Percentiles rank a stretch among this genome's conserved stretches.
phyloP scores from a whole-genome alignment of 2,888 invertebrate genomes.

The Mimas tiliae region DNA sequence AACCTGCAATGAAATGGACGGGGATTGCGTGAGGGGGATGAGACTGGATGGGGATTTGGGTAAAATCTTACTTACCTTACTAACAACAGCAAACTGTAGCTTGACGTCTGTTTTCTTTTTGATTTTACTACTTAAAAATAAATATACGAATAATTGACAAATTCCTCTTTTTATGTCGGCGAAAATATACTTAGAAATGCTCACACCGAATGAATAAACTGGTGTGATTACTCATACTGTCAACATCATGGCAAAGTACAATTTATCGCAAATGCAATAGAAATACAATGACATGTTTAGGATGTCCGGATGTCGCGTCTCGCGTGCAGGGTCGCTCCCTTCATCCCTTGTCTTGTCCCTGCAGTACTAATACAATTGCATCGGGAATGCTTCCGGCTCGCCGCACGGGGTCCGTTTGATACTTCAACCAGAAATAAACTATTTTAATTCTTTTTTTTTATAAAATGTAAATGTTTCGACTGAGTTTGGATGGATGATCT shows the following conservation, averaged over 20 bases:
- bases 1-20: too few relatives aligned
- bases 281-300: slow-evolving; percentile 18
- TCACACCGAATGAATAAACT: not conserved
- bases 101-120: too few relatives aligned
- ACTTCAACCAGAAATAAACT: slow-evolving; percentile 1
- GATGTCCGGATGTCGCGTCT: slow-evolving; percentile 26
- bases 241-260: not conserved
- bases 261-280: not conserved
- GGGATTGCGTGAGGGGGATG: too few relatives aligned
- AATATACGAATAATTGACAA: too few relatives aligned
- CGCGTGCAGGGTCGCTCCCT: slow-evolving; percentile 17
- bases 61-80: too few relatives aligned
- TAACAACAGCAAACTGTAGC: too few relatives aligned
- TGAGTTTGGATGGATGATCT: not conserved
- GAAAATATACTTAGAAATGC: too few relatives aligned
- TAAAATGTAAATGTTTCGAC: slow-evolving; percentile 1
- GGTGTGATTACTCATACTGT: not conserved
- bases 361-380: slow-evolving; percentile 29
- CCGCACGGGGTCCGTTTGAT: not conserved
- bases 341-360: slow-evolving; percentile 24
- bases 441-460: slow-evolving; percentile 2
- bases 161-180: too few relatives aligned
- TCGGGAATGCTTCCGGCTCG: slow-evolving; percentile 28
- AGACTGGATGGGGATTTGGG: too few relatives aligned
- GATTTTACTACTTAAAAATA: too few relatives aligned